Evolutionary conservation across 2,797 vertebrate species (phyloP).

Genomic region (Cyclura pinguis): DNA sequence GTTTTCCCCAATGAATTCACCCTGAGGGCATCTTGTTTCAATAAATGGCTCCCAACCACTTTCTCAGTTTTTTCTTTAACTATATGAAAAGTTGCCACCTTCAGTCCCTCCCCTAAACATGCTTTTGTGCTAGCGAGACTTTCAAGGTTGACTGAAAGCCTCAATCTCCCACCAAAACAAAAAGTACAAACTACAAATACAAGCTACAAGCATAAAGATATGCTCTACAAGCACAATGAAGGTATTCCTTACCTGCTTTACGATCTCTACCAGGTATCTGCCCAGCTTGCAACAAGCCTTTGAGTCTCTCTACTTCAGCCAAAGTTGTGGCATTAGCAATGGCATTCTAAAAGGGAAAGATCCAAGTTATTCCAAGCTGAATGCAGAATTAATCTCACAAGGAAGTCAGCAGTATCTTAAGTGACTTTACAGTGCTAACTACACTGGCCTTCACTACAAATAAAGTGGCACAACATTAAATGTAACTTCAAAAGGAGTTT

Average conservation of each 20-base stretch:
- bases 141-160: background rate
- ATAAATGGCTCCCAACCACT: background rate
- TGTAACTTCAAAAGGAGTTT: background rate
- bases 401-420: background rate
- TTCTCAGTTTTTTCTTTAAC: background rate
- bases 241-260: slow-evolving; percentile 74
- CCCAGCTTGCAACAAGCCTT: slow-evolving; percentile 93
- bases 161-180: background rate
- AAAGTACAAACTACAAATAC: background rate
- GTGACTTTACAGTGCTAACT: background rate
- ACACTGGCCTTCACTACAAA: background rate
- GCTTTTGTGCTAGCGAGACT: no score
- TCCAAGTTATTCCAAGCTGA: rapidly evolving
- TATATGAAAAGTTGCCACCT: background rate
- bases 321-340: slow-evolving; percentile 93
- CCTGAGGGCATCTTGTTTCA: background rate
- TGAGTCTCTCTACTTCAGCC: slow-evolving; percentile 95
- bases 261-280: slow-evolving; percentile 93
- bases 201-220: no score
- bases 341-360: slow-evolving; percentile 83
- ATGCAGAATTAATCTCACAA: background rate
- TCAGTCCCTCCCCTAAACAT: background rate
- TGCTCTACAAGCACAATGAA: no score
- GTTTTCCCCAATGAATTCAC: background rate
- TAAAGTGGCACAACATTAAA: background rate